phyloP scores from a whole-genome alignment of 2,888 invertebrate genomes.

The Drosophila vallismaia region DNA sequence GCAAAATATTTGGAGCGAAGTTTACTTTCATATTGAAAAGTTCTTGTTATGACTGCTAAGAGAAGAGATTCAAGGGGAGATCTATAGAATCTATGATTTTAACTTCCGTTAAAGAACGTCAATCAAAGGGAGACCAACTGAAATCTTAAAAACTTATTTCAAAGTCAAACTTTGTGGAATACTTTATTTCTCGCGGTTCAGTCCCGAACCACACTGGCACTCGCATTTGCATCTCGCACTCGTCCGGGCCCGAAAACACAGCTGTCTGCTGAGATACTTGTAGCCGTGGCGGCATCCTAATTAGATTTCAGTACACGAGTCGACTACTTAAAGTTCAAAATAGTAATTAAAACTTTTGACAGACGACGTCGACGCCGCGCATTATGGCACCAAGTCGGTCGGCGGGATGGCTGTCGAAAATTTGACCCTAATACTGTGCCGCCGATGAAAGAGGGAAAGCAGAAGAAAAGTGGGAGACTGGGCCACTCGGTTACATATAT shows the following conservation, averaged over 20 bases:
- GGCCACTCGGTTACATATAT: constrained; percentile 1
- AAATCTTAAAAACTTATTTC: not conserved
- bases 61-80: not conserved
- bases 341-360: constrained; percentile 82
- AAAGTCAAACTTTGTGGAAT: not conserved
- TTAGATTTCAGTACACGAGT: constrained; percentile 81
- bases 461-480: constrained; percentile 3
- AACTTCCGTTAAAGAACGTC: too few species aligned
- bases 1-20: not conserved
- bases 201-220: constrained; percentile 1
- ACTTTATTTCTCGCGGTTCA: constrained; percentile 4
- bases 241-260: constrained; percentile 36
- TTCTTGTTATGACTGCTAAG: not conserved
- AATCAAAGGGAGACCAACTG: not conserved
- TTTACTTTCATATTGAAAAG: not conserved
- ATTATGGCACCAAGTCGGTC: constrained; percentile 46
- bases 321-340: constrained; percentile 79
- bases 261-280: constrained; percentile 53
- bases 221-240: constrained; percentile 39
- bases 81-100: not conserved
- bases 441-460: not conserved
- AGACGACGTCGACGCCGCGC: constrained; percentile 53
- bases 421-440: constrained; percentile 47
- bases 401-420: constrained; percentile 40
- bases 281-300: constrained; percentile 59